A percentile compares a stretch with the other conserved stretches of the same genome.
phyloP scores from a whole-genome alignment of 1,140 invertebrate genomes.

The Aphelenchoides fujianensis region DNA sequence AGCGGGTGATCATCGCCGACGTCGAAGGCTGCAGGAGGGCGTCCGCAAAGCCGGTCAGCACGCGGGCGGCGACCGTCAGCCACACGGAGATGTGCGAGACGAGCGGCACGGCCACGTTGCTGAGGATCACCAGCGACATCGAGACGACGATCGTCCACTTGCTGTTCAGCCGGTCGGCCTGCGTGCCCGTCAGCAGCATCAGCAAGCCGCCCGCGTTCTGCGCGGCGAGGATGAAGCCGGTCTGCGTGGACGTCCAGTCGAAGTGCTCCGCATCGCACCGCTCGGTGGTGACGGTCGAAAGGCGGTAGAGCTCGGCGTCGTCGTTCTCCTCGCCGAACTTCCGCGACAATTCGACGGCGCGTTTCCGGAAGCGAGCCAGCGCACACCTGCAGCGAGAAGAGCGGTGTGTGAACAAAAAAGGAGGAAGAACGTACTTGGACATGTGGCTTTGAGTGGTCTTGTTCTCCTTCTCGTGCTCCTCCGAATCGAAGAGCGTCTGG shows the following conservation, averaged over 20 bases:
- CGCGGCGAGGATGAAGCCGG: constrained; percentile 58
- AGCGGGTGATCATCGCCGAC: constrained; percentile 58
- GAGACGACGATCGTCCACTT: constrained; percentile 57
- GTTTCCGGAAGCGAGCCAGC: constrained; percentile 18
- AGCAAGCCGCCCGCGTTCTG: constrained; percentile 56
- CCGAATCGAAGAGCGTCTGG: constrained; percentile 14
- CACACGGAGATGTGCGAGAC: constrained; percentile 45
- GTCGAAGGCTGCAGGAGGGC: constrained; percentile 55
- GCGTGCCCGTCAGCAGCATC: constrained; percentile 55
- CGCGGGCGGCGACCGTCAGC: constrained; percentile 50
- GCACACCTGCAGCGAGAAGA: no score
- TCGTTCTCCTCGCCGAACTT: constrained; percentile 8
- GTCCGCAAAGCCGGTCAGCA: constrained; percentile 59
- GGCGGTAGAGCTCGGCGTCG: constrained; percentile 19
- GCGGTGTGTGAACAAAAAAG: no score
- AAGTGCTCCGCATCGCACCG: constrained; percentile 45
- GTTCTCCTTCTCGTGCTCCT: not conserved
- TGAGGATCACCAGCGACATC: constrained; percentile 48
- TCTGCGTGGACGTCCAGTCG: constrained; percentile 49
- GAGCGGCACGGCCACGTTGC: constrained; percentile 51
- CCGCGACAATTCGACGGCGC: constrained; percentile 20
- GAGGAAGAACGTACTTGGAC: no score
- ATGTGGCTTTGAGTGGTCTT: not conserved
- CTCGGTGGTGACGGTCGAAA: constrained; percentile 43
- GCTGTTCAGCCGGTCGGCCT: constrained; percentile 57